These are phyloP conservation scores for Osmerus eperlanus DNA, from an alignment of 2,113 vertebrate species.

Conservation along the genomic window DNA sequence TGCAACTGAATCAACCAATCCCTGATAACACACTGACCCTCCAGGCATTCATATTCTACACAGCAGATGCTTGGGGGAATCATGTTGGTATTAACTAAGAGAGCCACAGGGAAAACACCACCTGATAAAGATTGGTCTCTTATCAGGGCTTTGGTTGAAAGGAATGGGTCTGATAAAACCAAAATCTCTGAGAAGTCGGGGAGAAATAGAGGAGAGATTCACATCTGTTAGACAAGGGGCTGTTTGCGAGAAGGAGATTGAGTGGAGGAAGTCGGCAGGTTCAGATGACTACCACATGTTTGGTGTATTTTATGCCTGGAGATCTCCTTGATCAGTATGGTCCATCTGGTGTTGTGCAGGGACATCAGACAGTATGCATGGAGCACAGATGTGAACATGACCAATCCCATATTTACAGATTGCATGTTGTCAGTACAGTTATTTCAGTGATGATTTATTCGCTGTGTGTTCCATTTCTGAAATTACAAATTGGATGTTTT, in stretches of 20 bases:
- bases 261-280: neutral
- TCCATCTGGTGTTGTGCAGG: neutral
- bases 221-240: conserved; percentile 1
- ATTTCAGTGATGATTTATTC: neutral
- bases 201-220: neutral
- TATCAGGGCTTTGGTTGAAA: neutral
- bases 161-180: neutral
- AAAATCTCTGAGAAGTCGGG: neutral
- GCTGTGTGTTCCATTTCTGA: no score
- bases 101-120: neutral
- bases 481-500: no score
- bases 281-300: conserved; percentile 2
- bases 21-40: neutral
- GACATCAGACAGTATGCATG: neutral
- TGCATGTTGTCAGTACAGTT: neutral
- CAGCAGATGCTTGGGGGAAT: neutral
- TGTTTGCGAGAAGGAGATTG: neutral
- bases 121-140: neutral
- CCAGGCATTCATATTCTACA: neutral
- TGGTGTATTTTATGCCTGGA: conserved; percentile 1
- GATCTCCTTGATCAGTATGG: neutral
- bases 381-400: conserved; percentile 7
- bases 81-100: neutral
- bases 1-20: neutral
- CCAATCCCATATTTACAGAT: conserved; percentile 1